Base-by-base conservation (phyloP, 2,797 vertebrate genomes). In the Cryptoprocta ferox region DNA sequence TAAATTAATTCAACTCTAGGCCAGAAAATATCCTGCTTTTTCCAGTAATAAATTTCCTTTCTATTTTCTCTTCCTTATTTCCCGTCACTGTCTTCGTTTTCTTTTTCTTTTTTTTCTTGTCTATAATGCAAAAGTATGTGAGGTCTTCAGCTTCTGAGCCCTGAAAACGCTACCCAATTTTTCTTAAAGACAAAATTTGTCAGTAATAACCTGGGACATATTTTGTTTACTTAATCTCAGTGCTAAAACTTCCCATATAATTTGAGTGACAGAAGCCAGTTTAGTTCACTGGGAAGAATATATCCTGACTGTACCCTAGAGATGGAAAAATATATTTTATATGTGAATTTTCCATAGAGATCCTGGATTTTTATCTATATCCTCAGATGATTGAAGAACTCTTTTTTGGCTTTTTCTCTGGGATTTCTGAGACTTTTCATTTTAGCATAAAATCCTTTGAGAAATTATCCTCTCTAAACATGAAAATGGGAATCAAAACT, bases 1-100 rank as follows among this genome's bases (percentile, higher is more conserved):
- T 70, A 3, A 16, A 76, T 89, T 50, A 84, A 50, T 32, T 94
- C 45, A n/a, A 68, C 93, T 91, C 56, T 73, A 78, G 70, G 15
- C 32, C 96, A 96, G 53, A 80, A 28, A 37, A 82, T 93, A 91
- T 92, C 39, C 24, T 68, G 68, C 45, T 97, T 97, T 30, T 93
- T 76, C 94, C 53, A 81, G 50, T 70, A 12, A 10, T 91, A 75
- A 70, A 89, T 86, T 73, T 87, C 30, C 48, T 94, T 61, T 16
- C 45, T 37, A 12, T 13, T 6, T 15, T 59, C 28, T 13, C 11
- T 86, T 35, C 7, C 19, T 59, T 35, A 19, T 2, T 71, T 76
- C 37, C 26, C 30, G 32, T 63, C 32, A 16, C 48, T 45, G 13
- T 7, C n/a, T 91, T 7, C 19, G 15, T 63, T 39, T 71, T 48